phyloP scores from a whole-genome alignment of 2,113 vertebrate genomes.

The Hemicordylus capensis region DNA sequence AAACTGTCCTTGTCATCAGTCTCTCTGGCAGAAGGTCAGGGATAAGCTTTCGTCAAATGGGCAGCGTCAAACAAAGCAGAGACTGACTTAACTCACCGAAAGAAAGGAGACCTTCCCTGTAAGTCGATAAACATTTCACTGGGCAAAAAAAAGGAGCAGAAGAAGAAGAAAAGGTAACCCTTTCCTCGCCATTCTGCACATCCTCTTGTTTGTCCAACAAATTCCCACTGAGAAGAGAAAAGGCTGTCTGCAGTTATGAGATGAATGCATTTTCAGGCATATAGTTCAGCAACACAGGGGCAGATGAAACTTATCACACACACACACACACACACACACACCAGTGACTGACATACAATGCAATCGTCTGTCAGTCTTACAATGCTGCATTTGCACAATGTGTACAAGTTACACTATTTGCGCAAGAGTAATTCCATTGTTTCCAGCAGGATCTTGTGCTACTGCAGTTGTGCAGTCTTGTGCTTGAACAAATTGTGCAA shows the following conservation, averaged over 20 bases:
- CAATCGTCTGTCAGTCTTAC: no score
- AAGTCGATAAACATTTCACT: conserved; percentile 80
- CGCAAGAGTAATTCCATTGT: no score
- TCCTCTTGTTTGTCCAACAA: background rate
- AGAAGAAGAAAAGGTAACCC: conserved; percentile 70
- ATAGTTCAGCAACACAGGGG: background rate
- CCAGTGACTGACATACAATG: no score
- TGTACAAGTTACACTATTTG: no score
- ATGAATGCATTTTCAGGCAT: background rate
- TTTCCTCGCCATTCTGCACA: conserved; percentile 39
- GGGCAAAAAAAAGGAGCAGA: conserved; percentile 58
- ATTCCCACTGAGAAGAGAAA: background rate
- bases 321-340: no score
- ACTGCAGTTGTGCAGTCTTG: no score
- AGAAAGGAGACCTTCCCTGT: conserved; percentile 75
- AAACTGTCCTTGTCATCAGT: conserved; percentile 91
- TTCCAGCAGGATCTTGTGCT: no score
- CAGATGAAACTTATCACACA: no score
- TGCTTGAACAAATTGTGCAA: no score
- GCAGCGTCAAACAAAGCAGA: conserved; percentile 84
- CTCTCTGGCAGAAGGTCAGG: conserved; percentile 91
- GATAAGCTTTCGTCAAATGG: conserved; percentile 89
- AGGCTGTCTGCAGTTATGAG: background rate
- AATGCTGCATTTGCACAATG: no score
- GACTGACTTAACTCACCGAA: conserved; percentile 82